phyloP scores from a whole-genome alignment of 2,888 invertebrate species.

The Andrena hattorfiana region DNA sequence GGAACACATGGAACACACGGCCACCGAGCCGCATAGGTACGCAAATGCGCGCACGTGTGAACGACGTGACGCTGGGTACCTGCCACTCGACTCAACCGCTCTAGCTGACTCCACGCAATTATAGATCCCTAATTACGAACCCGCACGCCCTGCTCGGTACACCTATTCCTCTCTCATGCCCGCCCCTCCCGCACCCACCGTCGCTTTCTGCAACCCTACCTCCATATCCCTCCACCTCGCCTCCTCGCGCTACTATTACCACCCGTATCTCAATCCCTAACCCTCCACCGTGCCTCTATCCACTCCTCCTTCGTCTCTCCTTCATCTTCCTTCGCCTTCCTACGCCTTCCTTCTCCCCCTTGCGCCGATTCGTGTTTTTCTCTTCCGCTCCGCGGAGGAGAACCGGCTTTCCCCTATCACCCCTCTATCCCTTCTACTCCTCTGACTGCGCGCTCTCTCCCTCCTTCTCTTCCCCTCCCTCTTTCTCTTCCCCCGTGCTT shows the following conservation, averaged over 20 bases:
- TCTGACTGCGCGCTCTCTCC: not conserved
- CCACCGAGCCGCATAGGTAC: conserved; percentile 27
- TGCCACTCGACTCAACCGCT: conserved; percentile 79
- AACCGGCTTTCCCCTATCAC: not conserved
- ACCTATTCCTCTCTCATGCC: conserved; percentile 49
- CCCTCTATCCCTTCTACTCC: conserved; percentile 6
- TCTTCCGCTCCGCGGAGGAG: conserved; percentile 18
- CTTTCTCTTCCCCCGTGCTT: conserved; percentile 50
- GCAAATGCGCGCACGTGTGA: conserved; percentile 62
- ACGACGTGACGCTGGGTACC: conserved; percentile 73
- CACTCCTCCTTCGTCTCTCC: not conserved
- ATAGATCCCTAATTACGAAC: conserved; percentile 76
- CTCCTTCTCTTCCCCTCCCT: not conserved
- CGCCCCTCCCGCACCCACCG: conserved; percentile 18
- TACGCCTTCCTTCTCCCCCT: conserved; percentile 19
- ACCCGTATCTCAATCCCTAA: conserved; percentile 58
- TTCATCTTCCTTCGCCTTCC: no score
- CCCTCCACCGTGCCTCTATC: conserved; percentile 25
- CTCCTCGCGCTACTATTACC: conserved; percentile 47
- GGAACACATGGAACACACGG: conserved; percentile 1
- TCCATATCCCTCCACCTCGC: not conserved
- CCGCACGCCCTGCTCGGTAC: conserved; percentile 55
- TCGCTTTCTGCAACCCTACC: conserved; percentile 47
- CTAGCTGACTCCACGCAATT: conserved; percentile 78
- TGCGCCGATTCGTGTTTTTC: conserved; percentile 37